A percentile compares a stretch with the other conserved stretches of the same genome.
Evolutionary conservation across 2,797 vertebrate genomes (phyloP).

Genomic region (Agapornis canus): DNA sequence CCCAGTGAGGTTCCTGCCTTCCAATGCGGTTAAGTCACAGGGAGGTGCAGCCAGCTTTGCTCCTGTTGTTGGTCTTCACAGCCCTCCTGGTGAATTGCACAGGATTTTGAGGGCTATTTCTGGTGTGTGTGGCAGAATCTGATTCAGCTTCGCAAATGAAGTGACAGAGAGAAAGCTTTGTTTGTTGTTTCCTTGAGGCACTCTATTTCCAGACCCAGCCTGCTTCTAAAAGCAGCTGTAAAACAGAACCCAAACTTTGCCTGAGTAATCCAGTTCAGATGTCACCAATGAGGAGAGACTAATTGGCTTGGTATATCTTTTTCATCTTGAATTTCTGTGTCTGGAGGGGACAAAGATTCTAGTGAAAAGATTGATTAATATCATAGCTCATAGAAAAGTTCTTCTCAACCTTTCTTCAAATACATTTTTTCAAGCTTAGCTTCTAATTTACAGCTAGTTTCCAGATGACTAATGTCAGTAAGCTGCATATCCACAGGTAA

Average conservation of each 20-base stretch:
- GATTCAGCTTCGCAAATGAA: background rate
- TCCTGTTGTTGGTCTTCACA: background rate
- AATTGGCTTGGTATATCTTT: background rate
- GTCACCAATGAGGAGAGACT: background rate
- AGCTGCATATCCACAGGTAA: background rate
- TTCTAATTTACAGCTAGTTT: background rate
- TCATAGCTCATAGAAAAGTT: background rate
- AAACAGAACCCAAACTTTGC: background rate
- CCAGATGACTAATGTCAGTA: background rate
- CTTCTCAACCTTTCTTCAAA: background rate
- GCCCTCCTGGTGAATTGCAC: background rate
- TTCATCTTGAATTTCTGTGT: background rate
- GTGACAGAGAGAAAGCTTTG: background rate
- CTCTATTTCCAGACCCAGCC: background rate
- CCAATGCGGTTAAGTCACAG: conserved; percentile 1
- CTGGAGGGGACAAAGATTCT: background rate
- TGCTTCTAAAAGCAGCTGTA: background rate
- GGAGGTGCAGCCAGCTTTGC: background rate
- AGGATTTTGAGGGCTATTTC: background rate
- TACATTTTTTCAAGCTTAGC: background rate
- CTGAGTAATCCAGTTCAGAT: background rate
- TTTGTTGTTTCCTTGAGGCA: background rate
- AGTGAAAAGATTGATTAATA: background rate
- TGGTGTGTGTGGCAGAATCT: background rate
- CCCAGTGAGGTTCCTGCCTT: conserved; percentile 22